These are phyloP conservation scores for Dysidea cf. avara DNA, from an alignment of 37 sponge, comb jelly and placozoan genomes.

Conservation along the genomic window DNA sequence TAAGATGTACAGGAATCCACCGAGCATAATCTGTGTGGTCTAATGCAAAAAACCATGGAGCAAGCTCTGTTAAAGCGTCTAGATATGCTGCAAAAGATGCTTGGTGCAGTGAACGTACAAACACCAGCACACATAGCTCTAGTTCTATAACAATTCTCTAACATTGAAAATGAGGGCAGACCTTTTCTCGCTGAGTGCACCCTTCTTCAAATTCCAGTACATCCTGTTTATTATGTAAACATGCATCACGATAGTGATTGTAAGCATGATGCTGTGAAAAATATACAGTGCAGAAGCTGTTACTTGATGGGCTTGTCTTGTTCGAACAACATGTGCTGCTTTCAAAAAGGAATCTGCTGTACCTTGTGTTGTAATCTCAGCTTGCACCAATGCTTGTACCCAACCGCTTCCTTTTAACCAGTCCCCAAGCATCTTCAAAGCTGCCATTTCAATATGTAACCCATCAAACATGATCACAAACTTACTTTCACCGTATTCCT, in stretches of 20 bases:
- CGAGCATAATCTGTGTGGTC: constrained; percentile 17
- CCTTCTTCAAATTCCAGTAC: constrained; percentile 15
- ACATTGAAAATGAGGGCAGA: constrained; percentile 23
- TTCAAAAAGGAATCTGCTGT: no score
- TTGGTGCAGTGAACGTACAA: constrained; percentile 27
- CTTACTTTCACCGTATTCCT: constrained; percentile 24
- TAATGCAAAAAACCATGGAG: constrained; percentile 11
- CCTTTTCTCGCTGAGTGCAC: constrained; percentile 12
- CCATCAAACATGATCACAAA: constrained; percentile 46
- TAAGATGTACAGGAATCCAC: no score
- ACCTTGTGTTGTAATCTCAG: constrained; percentile 16
- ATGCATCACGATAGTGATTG: constrained; percentile 10
- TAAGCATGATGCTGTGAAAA: constrained; percentile 19
- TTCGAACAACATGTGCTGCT: constrained; percentile 13
- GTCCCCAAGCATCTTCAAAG: constrained; percentile 33
- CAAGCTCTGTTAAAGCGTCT: no score
- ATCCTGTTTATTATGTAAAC: neutral
- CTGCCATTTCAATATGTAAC: no score
- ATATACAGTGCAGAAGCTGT: constrained; percentile 22
- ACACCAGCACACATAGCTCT: constrained; percentile 19
- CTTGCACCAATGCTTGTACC: constrained; percentile 46
- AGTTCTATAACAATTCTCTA: constrained; percentile 22
- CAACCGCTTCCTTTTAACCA: no score
- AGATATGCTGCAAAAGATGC: constrained; percentile 21
- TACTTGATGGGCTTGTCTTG: constrained; percentile 37